A percentile compares a stretch with the other conserved stretches of the same genome.
phyloP scores from a whole-genome alignment of 2,113 vertebrate genomes.

The Paracyprichromis sp. region DNA sequence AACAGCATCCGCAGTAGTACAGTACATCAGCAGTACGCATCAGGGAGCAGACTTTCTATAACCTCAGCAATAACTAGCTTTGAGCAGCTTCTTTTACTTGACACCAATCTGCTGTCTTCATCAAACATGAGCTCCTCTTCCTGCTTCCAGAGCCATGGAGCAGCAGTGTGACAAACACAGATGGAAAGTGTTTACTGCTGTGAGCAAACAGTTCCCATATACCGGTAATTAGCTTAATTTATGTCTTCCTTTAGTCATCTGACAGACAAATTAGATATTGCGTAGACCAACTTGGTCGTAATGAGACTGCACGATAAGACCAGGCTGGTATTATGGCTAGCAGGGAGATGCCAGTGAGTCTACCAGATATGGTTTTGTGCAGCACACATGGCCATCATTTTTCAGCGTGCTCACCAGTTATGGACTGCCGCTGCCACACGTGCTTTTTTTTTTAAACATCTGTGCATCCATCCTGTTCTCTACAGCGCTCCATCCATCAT shows the following conservation, averaged over 20 bases:
- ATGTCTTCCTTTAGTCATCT: slow-evolving; percentile 20
- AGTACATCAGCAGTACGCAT: neutral
- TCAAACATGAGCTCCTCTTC: neutral
- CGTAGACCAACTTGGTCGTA: neutral
- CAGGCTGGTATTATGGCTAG: neutral
- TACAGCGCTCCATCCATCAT: slow-evolving; percentile 13
- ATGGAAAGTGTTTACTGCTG: slow-evolving; percentile 4
- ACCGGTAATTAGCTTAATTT: slow-evolving; percentile 26
- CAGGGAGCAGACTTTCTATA: neutral
- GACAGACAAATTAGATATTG: slow-evolving; percentile 31
- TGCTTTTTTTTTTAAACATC: neutral
- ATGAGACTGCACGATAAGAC: neutral
- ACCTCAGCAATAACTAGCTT: neutral
- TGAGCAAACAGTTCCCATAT: slow-evolving; percentile 21
- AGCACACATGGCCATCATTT: neutral
- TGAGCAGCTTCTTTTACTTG: slow-evolving; percentile 6
- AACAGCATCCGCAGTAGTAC: neutral
- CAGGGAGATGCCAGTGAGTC: neutral
- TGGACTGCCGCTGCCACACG: neutral
- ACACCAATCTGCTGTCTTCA: slow-evolving; percentile 24
- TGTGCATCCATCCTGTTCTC: neutral
- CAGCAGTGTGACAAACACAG: neutral
- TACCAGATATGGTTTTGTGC: neutral
- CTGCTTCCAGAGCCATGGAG: neutral
- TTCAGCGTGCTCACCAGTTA: neutral